phyloP scores from a whole-genome alignment of 2,113 vertebrate genomes.

The Spilogale gracilis region DNA sequence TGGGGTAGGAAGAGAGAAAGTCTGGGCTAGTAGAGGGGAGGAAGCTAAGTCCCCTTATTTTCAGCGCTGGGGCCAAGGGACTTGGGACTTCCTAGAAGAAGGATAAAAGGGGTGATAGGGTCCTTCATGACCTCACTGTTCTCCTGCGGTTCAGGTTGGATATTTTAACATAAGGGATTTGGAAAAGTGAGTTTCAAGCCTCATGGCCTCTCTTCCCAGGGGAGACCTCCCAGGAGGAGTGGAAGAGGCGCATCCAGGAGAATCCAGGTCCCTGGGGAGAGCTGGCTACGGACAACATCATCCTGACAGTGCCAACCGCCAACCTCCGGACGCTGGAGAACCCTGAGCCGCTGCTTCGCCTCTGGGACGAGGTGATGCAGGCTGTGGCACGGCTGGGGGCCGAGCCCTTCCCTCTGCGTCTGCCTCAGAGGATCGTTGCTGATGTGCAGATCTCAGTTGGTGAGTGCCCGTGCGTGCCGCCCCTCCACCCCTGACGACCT shows the following conservation, averaged over 20 bases:
- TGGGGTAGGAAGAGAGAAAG: background rate
- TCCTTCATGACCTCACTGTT: background rate
- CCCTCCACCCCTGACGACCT: fast-evolving
- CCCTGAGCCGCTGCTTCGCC: slow-evolving; percentile 86
- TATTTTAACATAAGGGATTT: background rate
- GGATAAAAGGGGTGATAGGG: too few relatives aligned
- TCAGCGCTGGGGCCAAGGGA: background rate
- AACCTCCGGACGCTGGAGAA: slow-evolving; percentile 81
- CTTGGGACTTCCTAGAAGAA: background rate
- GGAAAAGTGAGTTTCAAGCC: background rate
- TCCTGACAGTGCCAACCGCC: slow-evolving; percentile 89
- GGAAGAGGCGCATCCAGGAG: slow-evolving; percentile 82
- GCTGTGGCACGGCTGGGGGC: slow-evolving; percentile 88
- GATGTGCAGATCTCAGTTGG: slow-evolving; percentile 92
- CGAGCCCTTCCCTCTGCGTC: slow-evolving; percentile 86
- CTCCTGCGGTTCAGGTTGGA: background rate
- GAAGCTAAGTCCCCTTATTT: background rate
- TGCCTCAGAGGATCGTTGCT: slow-evolving; percentile 91
- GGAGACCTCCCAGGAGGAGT: slow-evolving; percentile 84
- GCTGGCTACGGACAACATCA: slow-evolving; percentile 91
- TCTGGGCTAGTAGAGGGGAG: background rate
- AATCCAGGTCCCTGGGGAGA: slow-evolving; percentile 90
- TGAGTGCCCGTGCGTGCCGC: slow-evolving; percentile 51
- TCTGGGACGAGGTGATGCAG: slow-evolving; percentile 90
- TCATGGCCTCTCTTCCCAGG: slow-evolving; percentile 73